Evolutionary conservation across 2,797 vertebrate species (phyloP).

Genomic region (Clamator glandarius): DNA sequence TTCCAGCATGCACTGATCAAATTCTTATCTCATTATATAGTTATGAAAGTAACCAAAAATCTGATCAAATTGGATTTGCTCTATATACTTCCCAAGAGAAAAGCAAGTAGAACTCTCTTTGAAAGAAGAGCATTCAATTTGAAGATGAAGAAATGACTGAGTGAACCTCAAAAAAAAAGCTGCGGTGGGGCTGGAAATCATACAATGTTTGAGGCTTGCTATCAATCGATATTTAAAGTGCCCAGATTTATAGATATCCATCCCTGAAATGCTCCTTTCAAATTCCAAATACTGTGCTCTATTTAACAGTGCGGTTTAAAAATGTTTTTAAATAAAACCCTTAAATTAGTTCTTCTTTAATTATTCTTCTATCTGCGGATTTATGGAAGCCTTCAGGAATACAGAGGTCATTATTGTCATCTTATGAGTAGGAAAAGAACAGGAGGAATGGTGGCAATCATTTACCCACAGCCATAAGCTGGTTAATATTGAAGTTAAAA

Average conservation of each 20-base stretch:
- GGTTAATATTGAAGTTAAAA: not conserved
- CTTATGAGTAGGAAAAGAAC: not conserved
- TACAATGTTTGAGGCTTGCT: not conserved
- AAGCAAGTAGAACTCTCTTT: conserved; percentile 19
- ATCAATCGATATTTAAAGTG: not conserved
- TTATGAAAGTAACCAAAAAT: conserved; percentile 52
- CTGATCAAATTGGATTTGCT: conserved; percentile 61
- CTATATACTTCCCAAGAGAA: conserved; percentile 30
- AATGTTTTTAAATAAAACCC: not conserved
- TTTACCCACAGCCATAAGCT: not conserved
- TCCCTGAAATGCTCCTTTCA: not conserved
- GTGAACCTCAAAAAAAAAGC: not conserved
- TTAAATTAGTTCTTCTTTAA: not conserved
- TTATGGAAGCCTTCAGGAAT: not conserved
- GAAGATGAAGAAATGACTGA: not conserved
- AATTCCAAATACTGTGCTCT: not conserved
- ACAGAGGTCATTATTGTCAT: not conserved
- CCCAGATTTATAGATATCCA: not conserved
- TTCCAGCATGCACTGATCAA: not conserved
- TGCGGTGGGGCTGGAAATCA: not conserved
- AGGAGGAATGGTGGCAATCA: not conserved
- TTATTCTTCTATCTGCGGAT: not conserved
- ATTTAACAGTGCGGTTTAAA: not conserved
- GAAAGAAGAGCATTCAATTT: not conserved
- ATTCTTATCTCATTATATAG: conserved; percentile 48